phyloP scores from a whole-genome alignment of 1,140 invertebrate species.

The Campoletis sonorensis region DNA sequence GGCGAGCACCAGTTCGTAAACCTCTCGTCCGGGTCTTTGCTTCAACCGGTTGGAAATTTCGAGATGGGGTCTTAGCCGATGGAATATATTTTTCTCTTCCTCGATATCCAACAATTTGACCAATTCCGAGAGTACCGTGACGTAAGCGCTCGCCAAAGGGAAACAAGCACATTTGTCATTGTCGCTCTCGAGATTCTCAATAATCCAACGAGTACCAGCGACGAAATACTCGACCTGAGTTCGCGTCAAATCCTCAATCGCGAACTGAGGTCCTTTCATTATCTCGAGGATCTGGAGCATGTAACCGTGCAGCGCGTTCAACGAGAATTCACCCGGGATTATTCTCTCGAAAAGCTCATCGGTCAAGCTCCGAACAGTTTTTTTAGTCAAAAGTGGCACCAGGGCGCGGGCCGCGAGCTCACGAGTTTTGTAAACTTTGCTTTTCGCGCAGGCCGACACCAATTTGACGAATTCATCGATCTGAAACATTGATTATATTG shows the following conservation, averaged over 20 bases:
- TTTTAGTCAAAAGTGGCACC: slow-evolving; percentile 78
- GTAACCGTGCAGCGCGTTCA: slow-evolving; percentile 73
- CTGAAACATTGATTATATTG: slow-evolving; percentile 59
- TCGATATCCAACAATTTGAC: slow-evolving; percentile 44
- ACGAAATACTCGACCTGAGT: slow-evolving; percentile 45
- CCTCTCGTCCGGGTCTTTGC: slow-evolving; percentile 58
- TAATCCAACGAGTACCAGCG: slow-evolving; percentile 49
- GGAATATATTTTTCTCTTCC: neutral
- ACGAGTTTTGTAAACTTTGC: slow-evolving; percentile 81
- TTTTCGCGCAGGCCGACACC: slow-evolving; percentile 76
- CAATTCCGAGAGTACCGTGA: slow-evolving; percentile 60
- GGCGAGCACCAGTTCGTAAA: slow-evolving; percentile 60
- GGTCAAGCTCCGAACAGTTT: slow-evolving; percentile 62
- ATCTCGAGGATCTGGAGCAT: slow-evolving; percentile 69
- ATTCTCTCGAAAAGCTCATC: slow-evolving; percentile 64
- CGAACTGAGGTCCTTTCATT: slow-evolving; percentile 51
- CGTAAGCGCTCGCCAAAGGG: slow-evolving; percentile 57
- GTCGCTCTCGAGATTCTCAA: slow-evolving; percentile 56
- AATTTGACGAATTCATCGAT: slow-evolving; percentile 71
- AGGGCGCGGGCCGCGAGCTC: slow-evolving; percentile 82
- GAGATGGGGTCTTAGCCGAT: slow-evolving; percentile 1
- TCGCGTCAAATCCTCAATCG: slow-evolving; percentile 35
- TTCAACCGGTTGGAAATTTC: slow-evolving; percentile 50
- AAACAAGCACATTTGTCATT: slow-evolving; percentile 55
- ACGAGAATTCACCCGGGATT: slow-evolving; percentile 49